phyloP scores from a whole-genome alignment of 2,888 invertebrate species.

The Chalcosyrphus nemorum region DNA sequence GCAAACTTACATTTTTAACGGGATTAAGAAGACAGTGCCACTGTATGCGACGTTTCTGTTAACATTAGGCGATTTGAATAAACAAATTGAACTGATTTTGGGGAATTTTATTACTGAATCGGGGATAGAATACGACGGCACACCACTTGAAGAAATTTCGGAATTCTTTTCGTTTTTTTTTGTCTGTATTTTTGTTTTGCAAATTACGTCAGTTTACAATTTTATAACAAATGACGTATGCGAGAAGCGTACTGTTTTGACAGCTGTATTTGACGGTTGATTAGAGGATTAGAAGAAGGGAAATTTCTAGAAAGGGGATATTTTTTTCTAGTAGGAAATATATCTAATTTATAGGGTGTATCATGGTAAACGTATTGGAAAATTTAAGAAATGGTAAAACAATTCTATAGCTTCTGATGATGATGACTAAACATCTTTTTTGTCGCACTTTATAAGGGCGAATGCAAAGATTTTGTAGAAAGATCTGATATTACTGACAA shows the following conservation, averaged over 20 bases:
- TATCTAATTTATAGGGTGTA: neutral
- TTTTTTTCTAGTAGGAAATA: neutral
- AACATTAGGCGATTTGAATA: conserved; percentile 18
- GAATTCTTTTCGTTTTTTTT: conserved; percentile 32
- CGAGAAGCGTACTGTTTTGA: conserved; percentile 34
- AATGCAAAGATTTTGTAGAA: too few relatives aligned
- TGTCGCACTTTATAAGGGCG: too few relatives aligned
- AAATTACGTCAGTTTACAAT: conserved; percentile 72
- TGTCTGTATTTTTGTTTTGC: conserved; percentile 60
- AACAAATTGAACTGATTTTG: neutral
- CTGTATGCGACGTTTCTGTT: neutral
- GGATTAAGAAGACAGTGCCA: conserved; percentile 1
- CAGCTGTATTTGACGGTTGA: conserved; percentile 21
- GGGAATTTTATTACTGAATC: neutral
- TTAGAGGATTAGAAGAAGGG: neutral
- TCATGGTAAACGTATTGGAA: neutral
- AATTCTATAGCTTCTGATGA: too few relatives aligned
- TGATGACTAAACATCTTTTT: too few relatives aligned
- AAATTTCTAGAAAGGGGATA: conserved; percentile 9
- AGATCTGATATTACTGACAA: too few relatives aligned
- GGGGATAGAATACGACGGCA: conserved; percentile 11
- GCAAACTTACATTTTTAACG: conserved; percentile 55
- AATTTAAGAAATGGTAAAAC: neutral
- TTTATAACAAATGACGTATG: conserved; percentile 68
- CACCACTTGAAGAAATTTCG: conserved; percentile 9